Conservation (phyloP, 2,113 vertebrate species). For the Chamaea fasciata region DNA sequence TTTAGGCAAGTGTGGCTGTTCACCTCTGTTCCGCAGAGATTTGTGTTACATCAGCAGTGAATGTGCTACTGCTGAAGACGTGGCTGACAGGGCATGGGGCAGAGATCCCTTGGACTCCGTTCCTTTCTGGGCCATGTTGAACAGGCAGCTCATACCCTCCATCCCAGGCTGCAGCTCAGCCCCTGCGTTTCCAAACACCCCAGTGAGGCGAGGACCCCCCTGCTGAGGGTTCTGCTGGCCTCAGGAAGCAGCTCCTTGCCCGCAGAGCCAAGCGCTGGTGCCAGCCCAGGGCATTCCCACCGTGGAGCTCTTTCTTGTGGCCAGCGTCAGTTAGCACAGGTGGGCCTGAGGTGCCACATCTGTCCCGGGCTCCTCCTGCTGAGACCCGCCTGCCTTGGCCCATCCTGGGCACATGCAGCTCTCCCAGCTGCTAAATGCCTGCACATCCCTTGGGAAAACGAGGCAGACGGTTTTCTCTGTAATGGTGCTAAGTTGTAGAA, state of each 20-base stretch:
- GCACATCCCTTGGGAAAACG: constrained; percentile 31
- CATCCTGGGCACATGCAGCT: background rate
- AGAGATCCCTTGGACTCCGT: rapidly evolving
- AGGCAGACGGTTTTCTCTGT: background rate
- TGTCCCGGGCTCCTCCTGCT: background rate
- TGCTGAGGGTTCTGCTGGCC: constrained; percentile 5
- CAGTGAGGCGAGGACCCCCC: background rate
- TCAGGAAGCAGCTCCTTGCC: constrained; percentile 69
- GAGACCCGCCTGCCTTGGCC: background rate
- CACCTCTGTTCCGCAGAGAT: background rate
- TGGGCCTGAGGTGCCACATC: constrained; percentile 29
- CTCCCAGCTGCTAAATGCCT: constrained; percentile 43
- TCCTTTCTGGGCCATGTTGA: background rate
- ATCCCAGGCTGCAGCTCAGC: background rate
- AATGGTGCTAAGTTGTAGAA: background rate
- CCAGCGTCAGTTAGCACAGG: constrained; percentile 80
- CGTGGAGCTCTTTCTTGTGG: constrained; percentile 73
- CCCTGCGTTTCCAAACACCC: background rate
- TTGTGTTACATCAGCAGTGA: rapidly evolving
- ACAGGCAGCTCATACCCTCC: background rate
- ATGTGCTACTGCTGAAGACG: rapidly evolving
- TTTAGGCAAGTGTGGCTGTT: rapidly evolving
- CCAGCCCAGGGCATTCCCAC: constrained; percentile 77
- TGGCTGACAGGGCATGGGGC: background rate
- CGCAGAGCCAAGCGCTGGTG: constrained; percentile 58